Evolutionary conservation across 1,140 invertebrate genomes (phyloP).

Genomic region (Drosophila sturtevanti): DNA sequence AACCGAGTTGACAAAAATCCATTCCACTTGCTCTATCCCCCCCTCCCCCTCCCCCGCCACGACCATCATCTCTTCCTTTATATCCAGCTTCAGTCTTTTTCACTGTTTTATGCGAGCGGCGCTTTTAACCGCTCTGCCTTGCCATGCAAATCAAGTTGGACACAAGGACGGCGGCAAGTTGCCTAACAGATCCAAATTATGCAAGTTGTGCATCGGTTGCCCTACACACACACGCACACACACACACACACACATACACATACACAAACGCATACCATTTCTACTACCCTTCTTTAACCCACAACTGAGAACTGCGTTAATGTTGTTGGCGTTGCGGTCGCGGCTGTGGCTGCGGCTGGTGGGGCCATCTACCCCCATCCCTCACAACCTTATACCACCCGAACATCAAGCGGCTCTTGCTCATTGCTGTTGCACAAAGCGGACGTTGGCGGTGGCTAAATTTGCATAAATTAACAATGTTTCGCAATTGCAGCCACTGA

Average conservation of each 20-base stretch:
- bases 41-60: not conserved
- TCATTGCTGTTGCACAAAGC: conserved; percentile 76
- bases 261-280: not conserved
- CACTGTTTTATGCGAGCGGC: not conserved
- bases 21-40: conserved; percentile 8
- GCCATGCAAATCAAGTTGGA: conserved; percentile 45
- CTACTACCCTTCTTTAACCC: not conserved
- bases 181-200: conserved; percentile 49
- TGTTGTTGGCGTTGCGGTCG: conserved; percentile 73
- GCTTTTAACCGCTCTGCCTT: conserved; percentile 11
- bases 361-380: not conserved
- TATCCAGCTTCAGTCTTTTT: too few relatives aligned
- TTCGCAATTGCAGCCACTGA: conserved; percentile 78
- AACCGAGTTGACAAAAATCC: conserved; percentile 40
- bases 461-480: conserved; percentile 80
- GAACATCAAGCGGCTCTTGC: not conserved
- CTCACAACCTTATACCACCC: not conserved
- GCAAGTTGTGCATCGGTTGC: conserved; percentile 53
- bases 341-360: conserved; percentile 53
- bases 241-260: not conserved
- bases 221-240: conserved; percentile 1
- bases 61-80: too few relatives aligned
- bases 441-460: conserved; percentile 68
- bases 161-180: not conserved
- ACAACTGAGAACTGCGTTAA: conserved; percentile 56